Evolutionary conservation across 1,140 invertebrate genomes (phyloP).

Genomic region (Ostrea edulis): DNA sequence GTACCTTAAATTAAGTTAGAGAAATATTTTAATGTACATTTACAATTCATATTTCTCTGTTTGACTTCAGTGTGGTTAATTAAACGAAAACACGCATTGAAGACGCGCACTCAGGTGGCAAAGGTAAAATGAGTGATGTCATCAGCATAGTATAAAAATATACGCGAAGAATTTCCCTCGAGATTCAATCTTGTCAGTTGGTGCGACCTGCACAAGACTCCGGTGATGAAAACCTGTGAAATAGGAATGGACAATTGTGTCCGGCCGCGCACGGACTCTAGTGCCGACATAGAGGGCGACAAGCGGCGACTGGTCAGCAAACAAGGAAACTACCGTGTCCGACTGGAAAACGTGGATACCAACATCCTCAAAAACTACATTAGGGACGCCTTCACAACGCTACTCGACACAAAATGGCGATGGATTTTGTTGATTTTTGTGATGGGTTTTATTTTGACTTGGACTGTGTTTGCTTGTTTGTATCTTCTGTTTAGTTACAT

Average conservation of each 20-base stretch:
- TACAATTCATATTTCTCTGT: neutral
- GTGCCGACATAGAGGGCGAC: neutral
- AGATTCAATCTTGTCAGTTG: neutral
- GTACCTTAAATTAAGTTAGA: too few relatives aligned
- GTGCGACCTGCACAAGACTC: neutral
- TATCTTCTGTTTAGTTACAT: constrained; percentile 96
- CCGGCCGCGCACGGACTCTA: neutral
- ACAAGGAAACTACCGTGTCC: constrained; percentile 48
- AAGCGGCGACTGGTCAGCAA: constrained; percentile 54
- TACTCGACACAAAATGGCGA: constrained; percentile 88
- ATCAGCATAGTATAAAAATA: neutral
- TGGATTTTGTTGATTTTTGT: constrained; percentile 96
- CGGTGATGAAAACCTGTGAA: neutral
- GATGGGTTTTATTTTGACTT: constrained; percentile 93
- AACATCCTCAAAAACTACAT: constrained; percentile 52
- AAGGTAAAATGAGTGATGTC: constrained; percentile 7
- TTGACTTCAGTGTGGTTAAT: neutral
- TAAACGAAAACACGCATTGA: neutral
- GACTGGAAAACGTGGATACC: constrained; percentile 46
- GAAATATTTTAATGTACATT: neutral
- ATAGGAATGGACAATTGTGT: constrained; percentile 6
- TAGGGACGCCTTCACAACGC: constrained; percentile 69
- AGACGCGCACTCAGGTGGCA: neutral
- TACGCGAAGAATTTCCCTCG: neutral
- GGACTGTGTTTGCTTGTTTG: constrained; percentile 93